phyloP scores from a whole-genome alignment of 2,113 vertebrate species.

The Indicator indicator region DNA sequence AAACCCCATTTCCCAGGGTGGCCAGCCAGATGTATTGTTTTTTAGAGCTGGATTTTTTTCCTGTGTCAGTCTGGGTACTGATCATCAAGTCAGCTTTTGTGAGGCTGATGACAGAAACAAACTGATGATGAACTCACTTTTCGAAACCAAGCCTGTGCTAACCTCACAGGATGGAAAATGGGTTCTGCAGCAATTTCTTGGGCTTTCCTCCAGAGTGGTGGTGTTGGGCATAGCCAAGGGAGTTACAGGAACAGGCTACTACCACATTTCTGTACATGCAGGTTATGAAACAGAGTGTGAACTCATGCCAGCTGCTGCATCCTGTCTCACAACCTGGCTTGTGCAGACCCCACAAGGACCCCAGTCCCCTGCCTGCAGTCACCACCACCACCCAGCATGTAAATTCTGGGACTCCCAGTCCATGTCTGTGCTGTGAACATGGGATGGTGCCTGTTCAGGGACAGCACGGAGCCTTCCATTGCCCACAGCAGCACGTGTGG shows the following conservation, averaged over 20 bases:
- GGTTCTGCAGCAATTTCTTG: neutral
- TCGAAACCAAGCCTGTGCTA: neutral
- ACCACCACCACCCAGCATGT: rapidly evolving
- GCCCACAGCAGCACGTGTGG: neutral
- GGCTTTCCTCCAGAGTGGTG: neutral
- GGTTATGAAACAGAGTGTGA: rapidly evolving
- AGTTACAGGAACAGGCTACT: neutral
- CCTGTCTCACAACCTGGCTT: no score
- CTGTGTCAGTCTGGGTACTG: neutral
- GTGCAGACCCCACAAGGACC: no score
- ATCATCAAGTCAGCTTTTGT: neutral
- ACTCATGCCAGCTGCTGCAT: rapidly evolving
- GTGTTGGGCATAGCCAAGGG: neutral
- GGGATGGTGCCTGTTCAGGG: neutral
- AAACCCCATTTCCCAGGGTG: rapidly evolving
- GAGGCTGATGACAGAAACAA: neutral
- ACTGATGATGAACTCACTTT: neutral
- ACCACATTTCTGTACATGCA: neutral
- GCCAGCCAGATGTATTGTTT: neutral
- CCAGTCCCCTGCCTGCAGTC: rapidly evolving
- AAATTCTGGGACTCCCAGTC: neutral
- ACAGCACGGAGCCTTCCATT: neutral
- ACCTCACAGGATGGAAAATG: neutral
- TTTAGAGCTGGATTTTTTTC: neutral
- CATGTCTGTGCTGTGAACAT: rapidly evolving